Percentiles rank a stretch among this genome's conserved stretches.
Evolutionary conservation across 2,113 vertebrate genomes (phyloP).

Genomic region (Ictalurus furcatus): DNA sequence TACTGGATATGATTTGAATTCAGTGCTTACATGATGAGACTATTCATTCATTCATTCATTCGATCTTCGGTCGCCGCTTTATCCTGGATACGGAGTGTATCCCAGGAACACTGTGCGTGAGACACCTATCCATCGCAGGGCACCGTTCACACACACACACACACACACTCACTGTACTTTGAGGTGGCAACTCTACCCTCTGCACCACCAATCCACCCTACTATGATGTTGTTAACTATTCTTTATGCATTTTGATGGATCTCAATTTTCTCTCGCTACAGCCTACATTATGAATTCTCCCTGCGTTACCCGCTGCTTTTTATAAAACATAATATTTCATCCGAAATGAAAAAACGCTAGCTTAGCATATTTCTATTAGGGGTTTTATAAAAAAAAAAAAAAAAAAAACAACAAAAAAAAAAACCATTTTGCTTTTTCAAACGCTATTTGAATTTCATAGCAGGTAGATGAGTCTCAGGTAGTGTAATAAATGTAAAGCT

Average conservation of each 20-base stretch:
- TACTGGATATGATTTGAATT: not conserved
- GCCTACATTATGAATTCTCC: not conserved
- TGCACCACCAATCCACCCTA: not conserved
- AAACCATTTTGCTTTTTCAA: not conserved
- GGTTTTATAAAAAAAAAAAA: not conserved
- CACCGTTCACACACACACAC: not conserved
- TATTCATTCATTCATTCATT: not conserved
- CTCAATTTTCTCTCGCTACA: not conserved
- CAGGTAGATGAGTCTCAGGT: not conserved
- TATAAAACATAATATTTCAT: conserved; percentile 10
- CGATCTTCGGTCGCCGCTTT: not conserved
- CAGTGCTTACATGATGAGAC: not conserved
- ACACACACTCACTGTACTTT: not conserved
- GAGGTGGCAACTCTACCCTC: not conserved
- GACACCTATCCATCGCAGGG: not conserved
- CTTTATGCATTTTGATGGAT: not conserved
- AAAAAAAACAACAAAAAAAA: too few species aligned
- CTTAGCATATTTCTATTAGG: not conserved
- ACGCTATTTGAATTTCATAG: not conserved
- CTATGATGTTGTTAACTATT: not conserved
- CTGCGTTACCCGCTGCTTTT: not conserved
- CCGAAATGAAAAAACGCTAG: not conserved
- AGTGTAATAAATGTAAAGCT: not conserved
- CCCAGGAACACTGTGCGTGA: not conserved
- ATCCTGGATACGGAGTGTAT: not conserved